Conservation (phyloP, 2,888 invertebrate species). For the Muschampia plurimacula region DNA sequence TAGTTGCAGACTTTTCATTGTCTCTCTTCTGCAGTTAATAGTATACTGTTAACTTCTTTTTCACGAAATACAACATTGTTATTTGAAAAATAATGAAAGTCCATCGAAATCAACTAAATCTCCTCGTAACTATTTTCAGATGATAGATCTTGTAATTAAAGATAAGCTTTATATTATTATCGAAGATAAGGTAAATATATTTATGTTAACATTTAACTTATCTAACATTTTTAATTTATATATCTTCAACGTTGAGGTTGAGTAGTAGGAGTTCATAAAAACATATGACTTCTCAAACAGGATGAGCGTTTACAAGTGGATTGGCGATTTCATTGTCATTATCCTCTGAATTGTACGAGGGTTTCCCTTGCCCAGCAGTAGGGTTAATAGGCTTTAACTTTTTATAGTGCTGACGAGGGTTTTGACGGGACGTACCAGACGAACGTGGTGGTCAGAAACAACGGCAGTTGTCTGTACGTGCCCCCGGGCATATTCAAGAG, state of each 20-base stretch:
- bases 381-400: constrained; percentile 56
- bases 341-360: not conserved
- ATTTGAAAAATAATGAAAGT: not conserved
- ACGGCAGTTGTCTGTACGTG: constrained; percentile 99
- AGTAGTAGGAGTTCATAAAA: not conserved
- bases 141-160: not conserved
- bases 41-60: not conserved
- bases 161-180: not conserved
- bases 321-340: not conserved
- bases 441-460: constrained; percentile 99
- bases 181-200: not conserved
- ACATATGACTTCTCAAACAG: not conserved
- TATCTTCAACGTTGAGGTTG: too few relatives aligned
- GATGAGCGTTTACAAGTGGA: not conserved
- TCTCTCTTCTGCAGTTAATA: not conserved
- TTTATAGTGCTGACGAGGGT: constrained; percentile 98
- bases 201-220: too few relatives aligned
- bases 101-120: not conserved
- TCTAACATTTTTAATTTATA: too few relatives aligned
- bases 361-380: constrained; percentile 1
- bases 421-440: constrained; percentile 99
- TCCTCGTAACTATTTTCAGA: not conserved
- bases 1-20: constrained; percentile 1
- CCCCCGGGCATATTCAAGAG: constrained; percentile 99
- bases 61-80: not conserved